Evolutionary conservation across 2,888 invertebrate genomes (phyloP).

Genomic region (Lepidochrysops patricia): DNA sequence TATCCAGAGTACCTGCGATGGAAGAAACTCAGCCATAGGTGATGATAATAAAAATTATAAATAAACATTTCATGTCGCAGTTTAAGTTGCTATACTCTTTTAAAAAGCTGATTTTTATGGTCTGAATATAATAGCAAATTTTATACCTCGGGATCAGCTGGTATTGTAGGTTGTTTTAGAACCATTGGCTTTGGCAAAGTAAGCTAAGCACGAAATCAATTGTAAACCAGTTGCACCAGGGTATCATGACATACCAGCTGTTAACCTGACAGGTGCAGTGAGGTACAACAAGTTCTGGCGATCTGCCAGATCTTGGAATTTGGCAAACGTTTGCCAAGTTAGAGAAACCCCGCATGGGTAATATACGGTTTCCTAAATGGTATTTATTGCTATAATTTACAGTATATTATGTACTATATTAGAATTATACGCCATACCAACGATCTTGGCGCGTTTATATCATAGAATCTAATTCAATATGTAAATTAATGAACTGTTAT

Average conservation of each 20-base stretch:
- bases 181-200: not conserved
- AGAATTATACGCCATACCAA: too few relatives aligned
- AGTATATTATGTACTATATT: too few relatives aligned
- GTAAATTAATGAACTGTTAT: too few relatives aligned
- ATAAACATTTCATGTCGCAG: too few relatives aligned
- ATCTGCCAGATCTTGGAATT: conserved; percentile 3
- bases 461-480: too few relatives aligned
- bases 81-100: too few relatives aligned
- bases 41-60: too few relatives aligned
- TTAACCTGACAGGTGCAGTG: not conserved
- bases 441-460: not conserved
- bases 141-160: not conserved
- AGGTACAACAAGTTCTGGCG: conserved; percentile 7
- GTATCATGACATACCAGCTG: not conserved
- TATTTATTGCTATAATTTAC: conserved; percentile 18
- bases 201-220: not conserved
- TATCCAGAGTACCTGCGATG: too few relatives aligned
- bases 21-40: too few relatives aligned
- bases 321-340: not conserved
- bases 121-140: too few relatives aligned
- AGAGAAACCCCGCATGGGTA: not conserved
- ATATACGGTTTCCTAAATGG: conserved; percentile 17
- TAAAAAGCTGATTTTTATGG: too few relatives aligned
- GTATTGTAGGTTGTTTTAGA: not conserved
- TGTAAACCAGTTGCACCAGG: not conserved